phyloP scores from a whole-genome alignment of 2,113 vertebrate species.

The Mormyrus iriodes region DNA sequence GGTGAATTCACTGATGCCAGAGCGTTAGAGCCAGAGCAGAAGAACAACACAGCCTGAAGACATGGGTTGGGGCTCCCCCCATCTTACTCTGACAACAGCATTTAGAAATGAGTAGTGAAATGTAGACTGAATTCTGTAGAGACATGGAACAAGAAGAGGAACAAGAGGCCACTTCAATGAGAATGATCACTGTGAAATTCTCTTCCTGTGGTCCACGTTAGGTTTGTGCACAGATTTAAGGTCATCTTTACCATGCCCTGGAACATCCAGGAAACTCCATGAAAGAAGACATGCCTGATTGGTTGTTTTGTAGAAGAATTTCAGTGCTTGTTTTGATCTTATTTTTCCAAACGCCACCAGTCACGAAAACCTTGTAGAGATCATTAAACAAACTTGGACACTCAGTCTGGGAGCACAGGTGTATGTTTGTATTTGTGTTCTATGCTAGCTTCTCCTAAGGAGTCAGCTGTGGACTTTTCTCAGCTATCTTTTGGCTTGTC shows the following conservation, averaged over 20 bases:
- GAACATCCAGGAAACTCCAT: neutral
- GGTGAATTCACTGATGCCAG: neutral
- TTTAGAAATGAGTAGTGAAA: neutral
- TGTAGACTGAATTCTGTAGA: neutral
- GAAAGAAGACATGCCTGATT: neutral
- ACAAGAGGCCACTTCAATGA: neutral
- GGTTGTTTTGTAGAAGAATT: neutral
- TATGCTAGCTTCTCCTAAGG: neutral
- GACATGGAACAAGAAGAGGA: too few species aligned
- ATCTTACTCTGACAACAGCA: neutral
- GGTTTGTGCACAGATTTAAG: neutral
- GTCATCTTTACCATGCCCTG: neutral
- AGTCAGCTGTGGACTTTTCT: neutral
- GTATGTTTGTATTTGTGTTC: neutral
- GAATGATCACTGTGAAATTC: slow-evolving; percentile 7
- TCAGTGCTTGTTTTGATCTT: neutral
- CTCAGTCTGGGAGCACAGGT: neutral
- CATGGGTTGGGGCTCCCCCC: neutral
- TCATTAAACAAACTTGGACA: neutral
- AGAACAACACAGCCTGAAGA: neutral
- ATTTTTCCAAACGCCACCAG: neutral
- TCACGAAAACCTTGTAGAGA: neutral
- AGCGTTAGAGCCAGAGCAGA: neutral
- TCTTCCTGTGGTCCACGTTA: neutral
- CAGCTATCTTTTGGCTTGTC: neutral